Conservation (phyloP, 2,113 vertebrate species). For the Pollimyrus isidori region DNA sequence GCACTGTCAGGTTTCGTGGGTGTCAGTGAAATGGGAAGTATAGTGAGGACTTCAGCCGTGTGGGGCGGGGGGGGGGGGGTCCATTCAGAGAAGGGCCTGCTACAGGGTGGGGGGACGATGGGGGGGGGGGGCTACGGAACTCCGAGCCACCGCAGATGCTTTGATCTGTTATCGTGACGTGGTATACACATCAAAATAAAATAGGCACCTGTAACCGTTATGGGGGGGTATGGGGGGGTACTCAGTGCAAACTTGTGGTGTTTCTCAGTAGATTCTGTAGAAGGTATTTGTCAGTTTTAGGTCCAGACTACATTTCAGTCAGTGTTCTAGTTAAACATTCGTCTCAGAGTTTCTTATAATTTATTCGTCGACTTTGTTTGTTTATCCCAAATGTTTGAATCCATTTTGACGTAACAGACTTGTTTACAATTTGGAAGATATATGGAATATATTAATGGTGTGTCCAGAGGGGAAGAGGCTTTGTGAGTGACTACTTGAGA, state of each 20-base stretch:
- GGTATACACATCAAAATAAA: constrained; percentile 36
- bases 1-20: neutral
- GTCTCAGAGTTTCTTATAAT: constrained; percentile 41
- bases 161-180: constrained; percentile 38
- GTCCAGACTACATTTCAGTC: constrained; percentile 48
- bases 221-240: constrained; percentile 20
- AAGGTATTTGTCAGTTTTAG: constrained; percentile 46
- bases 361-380: constrained; percentile 42
- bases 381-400: constrained; percentile 51
- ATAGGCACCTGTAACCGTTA: constrained; percentile 38
- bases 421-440: constrained; percentile 52
- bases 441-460: constrained; percentile 49
- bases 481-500: constrained; percentile 41
- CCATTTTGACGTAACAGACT: constrained; percentile 46
- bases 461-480: constrained; percentile 40
- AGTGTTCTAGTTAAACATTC: constrained; percentile 44
- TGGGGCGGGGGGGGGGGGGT: no score
- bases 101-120: no score
- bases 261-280: constrained; percentile 47
- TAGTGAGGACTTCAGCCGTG: neutral
- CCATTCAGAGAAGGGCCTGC: no score
- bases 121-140: no score
- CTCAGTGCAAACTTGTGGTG: constrained; percentile 37
- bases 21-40: constrained; percentile 3
- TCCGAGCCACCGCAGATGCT: constrained; percentile 30